These are phyloP conservation scores for Rhadinocentrus ornatus DNA, from an alignment of 2,797 vertebrate species.

Conservation along the genomic window DNA sequence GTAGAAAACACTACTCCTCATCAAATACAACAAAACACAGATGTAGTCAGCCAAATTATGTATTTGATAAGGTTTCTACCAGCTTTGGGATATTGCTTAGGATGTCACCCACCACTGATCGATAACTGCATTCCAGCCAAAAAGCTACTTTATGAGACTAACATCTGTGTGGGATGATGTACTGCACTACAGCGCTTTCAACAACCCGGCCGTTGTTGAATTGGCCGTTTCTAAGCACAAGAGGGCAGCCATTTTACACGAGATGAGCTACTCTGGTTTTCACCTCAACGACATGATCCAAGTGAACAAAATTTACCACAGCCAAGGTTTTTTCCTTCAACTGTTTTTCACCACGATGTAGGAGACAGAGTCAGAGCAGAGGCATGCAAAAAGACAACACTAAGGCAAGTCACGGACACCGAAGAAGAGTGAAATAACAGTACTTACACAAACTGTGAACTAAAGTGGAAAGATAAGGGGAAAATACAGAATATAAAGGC, in stretches of 20 bases:
- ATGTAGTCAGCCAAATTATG: constrained; percentile 25
- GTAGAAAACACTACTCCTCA: constrained; percentile 28
- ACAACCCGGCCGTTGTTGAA: constrained; percentile 72
- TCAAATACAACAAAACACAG: constrained; percentile 7
- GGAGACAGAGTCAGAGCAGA: constrained; percentile 70
- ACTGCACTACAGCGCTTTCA: constrained; percentile 67
- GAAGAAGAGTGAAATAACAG: constrained; percentile 83
- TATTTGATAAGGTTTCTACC: constrained; percentile 6
- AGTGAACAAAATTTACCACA: constrained; percentile 66
- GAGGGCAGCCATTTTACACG: constrained; percentile 68
- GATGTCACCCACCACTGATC: constrained; percentile 72
- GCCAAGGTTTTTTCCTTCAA: constrained; percentile 68
- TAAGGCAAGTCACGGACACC: constrained; percentile 76
- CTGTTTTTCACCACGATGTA: constrained; percentile 69
- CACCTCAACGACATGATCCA: constrained; percentile 43
- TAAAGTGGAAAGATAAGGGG: constrained; percentile 88
- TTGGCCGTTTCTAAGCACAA: constrained; percentile 67
- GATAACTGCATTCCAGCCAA: constrained; percentile 70
- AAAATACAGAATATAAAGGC: constrained; percentile 91
- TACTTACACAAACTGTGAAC: constrained; percentile 92
- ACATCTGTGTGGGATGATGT: constrained; percentile 72
- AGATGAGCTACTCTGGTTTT: constrained; percentile 66
- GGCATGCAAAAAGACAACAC: constrained; percentile 78
- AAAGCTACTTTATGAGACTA: constrained; percentile 70
- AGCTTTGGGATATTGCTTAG: constrained; percentile 9